These are phyloP conservation scores for Diplosoma virens DNA, from an alignment of 23 tunicate species.

Conservation along the genomic window DNA sequence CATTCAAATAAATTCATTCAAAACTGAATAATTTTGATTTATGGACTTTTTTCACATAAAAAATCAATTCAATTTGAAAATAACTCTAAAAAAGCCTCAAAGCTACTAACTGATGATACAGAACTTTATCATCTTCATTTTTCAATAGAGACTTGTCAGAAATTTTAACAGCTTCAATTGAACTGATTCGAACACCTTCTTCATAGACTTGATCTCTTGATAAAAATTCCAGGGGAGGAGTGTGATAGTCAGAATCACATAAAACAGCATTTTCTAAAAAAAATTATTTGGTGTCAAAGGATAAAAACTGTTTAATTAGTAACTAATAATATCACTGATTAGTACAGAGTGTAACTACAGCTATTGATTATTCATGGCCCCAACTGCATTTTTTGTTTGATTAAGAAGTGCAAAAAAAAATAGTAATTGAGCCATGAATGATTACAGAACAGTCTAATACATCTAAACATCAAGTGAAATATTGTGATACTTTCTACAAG, in stretches of 20 bases:
- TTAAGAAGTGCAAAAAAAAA: too few relatives aligned
- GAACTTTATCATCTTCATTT: constrained; percentile 19
- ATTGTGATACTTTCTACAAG: too few relatives aligned
- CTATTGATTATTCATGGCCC: too few relatives aligned
- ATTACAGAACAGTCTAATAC: too few relatives aligned
- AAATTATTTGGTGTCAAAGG: not conserved
- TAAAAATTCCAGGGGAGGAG: constrained; percentile 43
- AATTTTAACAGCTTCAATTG: constrained; percentile 36
- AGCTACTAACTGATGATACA: constrained; percentile 41
- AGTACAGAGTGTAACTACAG: too few relatives aligned
- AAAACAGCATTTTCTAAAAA: constrained; percentile 37
- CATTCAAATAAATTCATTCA: too few relatives aligned
- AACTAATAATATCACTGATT: not conserved
- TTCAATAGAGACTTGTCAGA: constrained; percentile 23
- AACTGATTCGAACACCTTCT: constrained; percentile 44
- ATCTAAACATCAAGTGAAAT: too few relatives aligned
- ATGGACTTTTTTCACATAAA: too few relatives aligned
- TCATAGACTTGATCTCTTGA: constrained; percentile 60
- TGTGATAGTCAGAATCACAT: constrained; percentile 42
- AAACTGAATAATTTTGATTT: too few relatives aligned
- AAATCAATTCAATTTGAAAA: too few relatives aligned
- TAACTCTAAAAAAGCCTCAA: not conserved
- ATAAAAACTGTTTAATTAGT: not conserved
- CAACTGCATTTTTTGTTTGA: too few relatives aligned
- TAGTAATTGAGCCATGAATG: too few relatives aligned